Evolutionary conservation across 2,888 invertebrate species (phyloP), one percentile per base, ranked within the genome.

Genomic region (Erebia epiphron): DNA sequence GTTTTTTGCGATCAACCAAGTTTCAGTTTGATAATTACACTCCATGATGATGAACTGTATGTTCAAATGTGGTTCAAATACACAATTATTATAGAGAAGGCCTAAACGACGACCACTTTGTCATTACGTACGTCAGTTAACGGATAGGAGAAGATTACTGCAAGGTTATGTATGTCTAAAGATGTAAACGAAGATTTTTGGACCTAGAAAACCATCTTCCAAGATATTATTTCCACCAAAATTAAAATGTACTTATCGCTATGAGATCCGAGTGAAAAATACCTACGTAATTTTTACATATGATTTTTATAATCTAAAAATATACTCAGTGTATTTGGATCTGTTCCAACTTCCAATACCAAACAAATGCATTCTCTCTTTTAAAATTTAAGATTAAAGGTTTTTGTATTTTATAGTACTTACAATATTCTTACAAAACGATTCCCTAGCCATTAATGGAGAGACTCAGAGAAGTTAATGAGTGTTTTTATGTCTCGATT

Each of bases 401-500:
- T 3, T 54, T 64, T 52, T 16, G 52, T 64, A 35, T 52, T 41
- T 64, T 52, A 16, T 52, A 41, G 35, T 61, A 54, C 7, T 4
- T 5, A 56, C 11, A 21, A 41, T 60, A 49, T 65, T 46, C 63
- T 50, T 67, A 62, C 14, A 58, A 64, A 69, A 67, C 67, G 50
- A 65, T 66, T 72, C 65, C 67, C 61, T 56, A 46, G 63, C 41
- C 70, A 62, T 73, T 66, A 73, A 70, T 73, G 63, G 57, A 46
- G 66, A 66, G 62, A 65, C 65, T 65, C 68, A 56, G 65, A 49
- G 43, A 49, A 70, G 65, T 66, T 70, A 71, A 70, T 70, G 70
- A 70, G 66, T 52, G 60, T 60, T 70, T 69, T 72, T 67, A 65
- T 72, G 58, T 70, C 64, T 68, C 57, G 66, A 70, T 62, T 68